Evolutionary conservation across 2,888 invertebrate genomes (phyloP).

Genomic region (Torymus auratus): DNA sequence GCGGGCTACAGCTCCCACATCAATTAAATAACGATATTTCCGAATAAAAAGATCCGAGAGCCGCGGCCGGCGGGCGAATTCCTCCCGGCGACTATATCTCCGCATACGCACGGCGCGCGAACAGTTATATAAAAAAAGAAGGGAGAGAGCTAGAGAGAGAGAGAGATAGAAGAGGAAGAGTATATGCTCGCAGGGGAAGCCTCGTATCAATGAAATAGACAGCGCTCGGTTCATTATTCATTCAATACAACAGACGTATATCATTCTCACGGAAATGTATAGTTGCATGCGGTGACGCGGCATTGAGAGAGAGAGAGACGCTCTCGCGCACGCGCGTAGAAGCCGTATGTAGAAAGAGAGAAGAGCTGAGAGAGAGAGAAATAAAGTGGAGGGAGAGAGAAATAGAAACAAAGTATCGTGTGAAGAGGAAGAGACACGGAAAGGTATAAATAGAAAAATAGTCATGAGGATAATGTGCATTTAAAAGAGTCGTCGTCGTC

Average conservation of each 20-base stretch:
- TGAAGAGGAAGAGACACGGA: constrained; percentile 8
- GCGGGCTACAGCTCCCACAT: constrained; percentile 29
- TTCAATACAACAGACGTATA: constrained; percentile 50
- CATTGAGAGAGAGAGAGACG: background rate
- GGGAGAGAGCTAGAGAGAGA: constrained; percentile 6
- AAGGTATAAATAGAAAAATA: constrained; percentile 39
- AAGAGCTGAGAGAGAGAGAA: background rate
- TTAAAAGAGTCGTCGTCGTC: constrained; percentile 9
- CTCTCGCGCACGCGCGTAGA: background rate
- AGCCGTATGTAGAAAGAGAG: constrained; percentile 18
- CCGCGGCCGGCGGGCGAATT: constrained; percentile 12
- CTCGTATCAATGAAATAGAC: constrained; percentile 53
- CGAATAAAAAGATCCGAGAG: constrained; percentile 14
- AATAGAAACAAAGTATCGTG: constrained; percentile 33
- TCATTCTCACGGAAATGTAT: constrained; percentile 53
- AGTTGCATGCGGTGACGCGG: constrained; percentile 34
- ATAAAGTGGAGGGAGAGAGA: background rate
- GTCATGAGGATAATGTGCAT: constrained; percentile 19
- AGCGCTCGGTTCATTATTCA: constrained; percentile 50
- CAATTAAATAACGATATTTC: constrained; percentile 48
- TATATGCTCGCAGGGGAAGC: background rate
- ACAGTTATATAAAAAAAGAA: constrained; percentile 8
- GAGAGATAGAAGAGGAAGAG: constrained; percentile 27
- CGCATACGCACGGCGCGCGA: background rate
- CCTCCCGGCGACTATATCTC: background rate